Conservation (phyloP, 2,888 invertebrate species). For the Ichneumon xanthorius region DNA sequence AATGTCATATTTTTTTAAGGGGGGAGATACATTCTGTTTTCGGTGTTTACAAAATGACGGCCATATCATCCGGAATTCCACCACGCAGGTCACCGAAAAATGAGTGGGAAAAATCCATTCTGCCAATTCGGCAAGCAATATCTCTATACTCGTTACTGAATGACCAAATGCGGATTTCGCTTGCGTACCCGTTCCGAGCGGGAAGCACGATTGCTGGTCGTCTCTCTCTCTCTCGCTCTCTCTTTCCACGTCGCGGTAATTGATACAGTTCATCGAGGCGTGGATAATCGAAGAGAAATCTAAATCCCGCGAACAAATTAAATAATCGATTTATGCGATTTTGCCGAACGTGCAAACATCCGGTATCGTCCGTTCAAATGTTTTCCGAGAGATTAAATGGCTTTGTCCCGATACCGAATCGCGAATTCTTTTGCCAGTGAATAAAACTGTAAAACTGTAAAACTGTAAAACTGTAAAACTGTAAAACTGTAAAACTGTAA, state of each 20-base stretch:
- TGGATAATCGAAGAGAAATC: constrained; percentile 18
- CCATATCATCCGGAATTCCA: neutral
- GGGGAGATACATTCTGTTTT: neutral
- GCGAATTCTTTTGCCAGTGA: neutral
- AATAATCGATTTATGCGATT: constrained; percentile 37
- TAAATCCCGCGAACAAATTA: constrained; percentile 12
- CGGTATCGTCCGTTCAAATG: neutral
- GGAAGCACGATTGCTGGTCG: neutral
- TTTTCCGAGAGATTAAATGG: constrained; percentile 26
- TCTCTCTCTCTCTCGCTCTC: neutral
- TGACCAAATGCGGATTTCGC: neutral
- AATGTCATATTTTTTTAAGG: too few species aligned
- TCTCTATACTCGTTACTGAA: neutral
- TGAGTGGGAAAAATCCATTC: neutral
- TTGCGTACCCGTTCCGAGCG: neutral
- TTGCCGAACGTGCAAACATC: neutral
- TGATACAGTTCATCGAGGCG: neutral
- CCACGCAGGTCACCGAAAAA: neutral
- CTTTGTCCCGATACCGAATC: neutral
- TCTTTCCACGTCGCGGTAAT: neutral
- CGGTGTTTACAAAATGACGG: neutral
- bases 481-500: too few species aligned
- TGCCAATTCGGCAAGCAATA: neutral
- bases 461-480: too few species aligned
- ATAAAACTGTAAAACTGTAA: neutral